Base-by-base conservation (phyloP, 2,113 vertebrate species). In the Megaceryle maxima region DNA sequence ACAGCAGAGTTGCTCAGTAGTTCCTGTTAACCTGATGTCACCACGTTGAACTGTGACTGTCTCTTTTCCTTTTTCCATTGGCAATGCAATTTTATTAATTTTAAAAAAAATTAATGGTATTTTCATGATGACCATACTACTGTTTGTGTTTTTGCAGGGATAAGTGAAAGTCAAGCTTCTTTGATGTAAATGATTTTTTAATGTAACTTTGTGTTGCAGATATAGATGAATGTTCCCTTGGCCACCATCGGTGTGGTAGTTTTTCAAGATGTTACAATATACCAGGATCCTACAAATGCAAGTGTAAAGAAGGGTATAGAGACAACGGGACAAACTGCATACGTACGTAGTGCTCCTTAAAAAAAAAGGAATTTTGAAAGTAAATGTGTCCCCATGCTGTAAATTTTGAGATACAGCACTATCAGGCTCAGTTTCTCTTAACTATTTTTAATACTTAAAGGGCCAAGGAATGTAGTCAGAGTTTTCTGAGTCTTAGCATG, bases 231-330 rank as follows among this genome's bases (percentile, higher is more conserved):
- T 99, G 99, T 82, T 96, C 98, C 70, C 98, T 98, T 24, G 98
- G 98, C 44, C 98, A 98, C 88, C 98, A 98, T 95, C 98, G 98
- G 24, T 99, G 99, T 96, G 98, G 98, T 91, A 87, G 94, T 78
- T 98, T 98, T 60, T 98, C 99, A 67, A 98, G 95, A 69, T 99
- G 99, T 97, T 99, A 99, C 98, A 99, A 99, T 93, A 97, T 98
- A 22, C 98, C 97, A 0, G 99, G 99, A 84, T 99, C 99, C 50
- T 99, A 99, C 98, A 99, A 98, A 96, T 99, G 99, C 97, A 99
- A 99, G 97, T 99, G 99, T 95, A 99, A 97, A 95, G 98, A 99
- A 2, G 99, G 99, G n/a, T 99, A 98, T 97, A 97, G 98, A 92
- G 99, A 98, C 39, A 98, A 97, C 13, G 99, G 99, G 91, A 98